A percentile compares a stretch with the other conserved stretches of the same genome.
Evolutionary conservation across 2,888 invertebrate genomes (phyloP).

Genomic region (Chouioia cunea): DNA sequence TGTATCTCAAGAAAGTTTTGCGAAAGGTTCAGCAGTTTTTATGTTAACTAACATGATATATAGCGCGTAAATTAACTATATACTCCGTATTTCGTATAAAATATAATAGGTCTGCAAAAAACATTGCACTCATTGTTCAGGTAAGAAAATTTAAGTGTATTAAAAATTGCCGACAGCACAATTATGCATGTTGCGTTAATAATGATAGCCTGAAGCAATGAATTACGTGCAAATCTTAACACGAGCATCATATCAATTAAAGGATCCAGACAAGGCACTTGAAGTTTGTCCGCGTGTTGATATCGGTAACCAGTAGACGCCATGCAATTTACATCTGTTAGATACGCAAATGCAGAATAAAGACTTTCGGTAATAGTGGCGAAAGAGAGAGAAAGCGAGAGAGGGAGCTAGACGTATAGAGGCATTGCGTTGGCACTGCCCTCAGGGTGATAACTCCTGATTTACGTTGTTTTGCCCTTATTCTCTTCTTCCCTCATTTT

Average conservation of each 20-base stretch:
- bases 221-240: too few relatives aligned
- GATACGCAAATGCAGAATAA: conserved; percentile 58
- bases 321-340: conserved; percentile 62
- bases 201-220: too few relatives aligned
- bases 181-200: too few relatives aligned
- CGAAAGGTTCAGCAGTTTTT: too few relatives aligned
- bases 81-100: too few relatives aligned
- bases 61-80: too few relatives aligned
- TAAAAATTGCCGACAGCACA: too few relatives aligned
- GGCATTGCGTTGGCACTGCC: conserved; percentile 54
- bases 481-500: conserved; percentile 49
- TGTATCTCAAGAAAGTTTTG: too few relatives aligned
- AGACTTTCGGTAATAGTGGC: conserved; percentile 53
- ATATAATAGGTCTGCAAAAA: too few relatives aligned
- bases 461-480: conserved; percentile 57
- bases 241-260: conserved; percentile 7
- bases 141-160: too few relatives aligned
- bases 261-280: not conserved
- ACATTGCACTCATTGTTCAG: too few relatives aligned
- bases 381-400: conserved; percentile 44
- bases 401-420: conserved; percentile 48
- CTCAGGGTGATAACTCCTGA: conserved; percentile 63
- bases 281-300: not conserved
- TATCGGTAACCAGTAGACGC: conserved; percentile 4
- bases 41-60: too few relatives aligned